Evolutionary conservation across 2,888 invertebrate genomes (phyloP), one percentile per base, ranked within the genome.

Genomic region (Ariolimax columbianus): DNA sequence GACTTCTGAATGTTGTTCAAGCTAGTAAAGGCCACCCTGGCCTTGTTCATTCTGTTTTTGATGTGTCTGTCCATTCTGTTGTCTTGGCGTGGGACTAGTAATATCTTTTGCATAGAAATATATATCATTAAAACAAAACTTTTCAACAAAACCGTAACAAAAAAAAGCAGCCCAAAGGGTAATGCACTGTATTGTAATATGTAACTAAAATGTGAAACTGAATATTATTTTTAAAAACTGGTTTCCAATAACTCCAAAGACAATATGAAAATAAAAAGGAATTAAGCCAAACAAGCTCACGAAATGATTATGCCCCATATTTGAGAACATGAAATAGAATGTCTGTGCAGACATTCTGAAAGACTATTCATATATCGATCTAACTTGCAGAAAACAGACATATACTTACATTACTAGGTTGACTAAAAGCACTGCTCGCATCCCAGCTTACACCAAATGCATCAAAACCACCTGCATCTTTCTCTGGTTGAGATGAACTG

Each of bases 391-490:
- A 40, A 40, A 72, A 0, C n/a, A n/a, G 14, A n/a, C n/a, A 47
- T n/a, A 33, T 30, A 75, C 87, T 86, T 59, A 87, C 87, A 68
- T 85, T 77, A 85, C 82, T 82, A 82, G 85, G 82, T 38, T 82
- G 63, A 30, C 51, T 36, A 33, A 80, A 47, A 70, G 86, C 51
- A 82, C 38, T 55, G 72, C 36, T 82, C n/a, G 80, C 23, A 9
- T 68, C 63, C 87, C 87, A 87, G 36, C 88, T 95, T 88, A 96
- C 96, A 86, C 95, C 96, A 94, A 97, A 97, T 40, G 97, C 96
- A 89, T 90, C 91, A 88, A 92, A 92, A n/a, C 88, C 88, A 84
- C 90, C 90, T 72, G 75, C 68, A 70, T 80, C 59, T 83, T 77
- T 86, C 26, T 47, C 51, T 33, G 51, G 7, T 11, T 75, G n/a